Conservation (phyloP, 2,797 vertebrate species). For the Hirundo rustica region DNA sequence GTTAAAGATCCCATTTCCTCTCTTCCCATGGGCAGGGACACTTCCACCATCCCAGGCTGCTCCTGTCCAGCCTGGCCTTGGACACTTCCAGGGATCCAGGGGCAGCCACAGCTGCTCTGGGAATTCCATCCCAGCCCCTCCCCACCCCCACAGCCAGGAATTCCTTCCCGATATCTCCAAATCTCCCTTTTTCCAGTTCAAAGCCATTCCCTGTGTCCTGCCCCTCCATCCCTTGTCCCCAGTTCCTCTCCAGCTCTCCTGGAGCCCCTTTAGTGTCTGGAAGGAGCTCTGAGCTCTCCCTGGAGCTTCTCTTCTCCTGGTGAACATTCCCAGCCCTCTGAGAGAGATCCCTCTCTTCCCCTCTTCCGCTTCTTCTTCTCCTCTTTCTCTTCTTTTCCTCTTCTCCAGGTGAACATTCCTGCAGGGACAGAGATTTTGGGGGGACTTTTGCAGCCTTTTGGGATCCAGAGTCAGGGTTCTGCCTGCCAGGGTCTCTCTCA, state of each 20-base stretch:
- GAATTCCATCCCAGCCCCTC: fast-evolving
- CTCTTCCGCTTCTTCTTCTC: no score
- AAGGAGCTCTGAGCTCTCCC: neutral
- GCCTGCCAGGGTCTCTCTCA: neutral
- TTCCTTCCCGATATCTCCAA: neutral
- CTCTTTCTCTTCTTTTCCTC: no score
- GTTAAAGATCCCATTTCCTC: neutral
- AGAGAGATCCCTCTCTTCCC: neutral
- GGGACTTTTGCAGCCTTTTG: neutral
- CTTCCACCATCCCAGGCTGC: neutral
- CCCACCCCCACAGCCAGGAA: neutral
- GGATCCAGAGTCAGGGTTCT: fast-evolving
- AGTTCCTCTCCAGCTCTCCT: neutral
- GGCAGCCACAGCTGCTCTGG: neutral
- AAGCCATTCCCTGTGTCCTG: neutral
- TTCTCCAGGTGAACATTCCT: neutral
- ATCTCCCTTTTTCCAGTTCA: neutral
- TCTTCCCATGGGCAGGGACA: neutral
- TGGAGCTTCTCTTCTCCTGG: neutral
- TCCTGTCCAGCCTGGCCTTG: neutral
- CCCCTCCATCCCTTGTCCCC: neutral
- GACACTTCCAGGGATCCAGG: fast-evolving
- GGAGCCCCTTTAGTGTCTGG: neutral
- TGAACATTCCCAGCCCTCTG: neutral
- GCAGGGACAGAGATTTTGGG: neutral